These are phyloP conservation scores for Emydocephalus ijimae DNA, from an alignment of 2,113 vertebrate genomes.

Conservation along the genomic window DNA sequence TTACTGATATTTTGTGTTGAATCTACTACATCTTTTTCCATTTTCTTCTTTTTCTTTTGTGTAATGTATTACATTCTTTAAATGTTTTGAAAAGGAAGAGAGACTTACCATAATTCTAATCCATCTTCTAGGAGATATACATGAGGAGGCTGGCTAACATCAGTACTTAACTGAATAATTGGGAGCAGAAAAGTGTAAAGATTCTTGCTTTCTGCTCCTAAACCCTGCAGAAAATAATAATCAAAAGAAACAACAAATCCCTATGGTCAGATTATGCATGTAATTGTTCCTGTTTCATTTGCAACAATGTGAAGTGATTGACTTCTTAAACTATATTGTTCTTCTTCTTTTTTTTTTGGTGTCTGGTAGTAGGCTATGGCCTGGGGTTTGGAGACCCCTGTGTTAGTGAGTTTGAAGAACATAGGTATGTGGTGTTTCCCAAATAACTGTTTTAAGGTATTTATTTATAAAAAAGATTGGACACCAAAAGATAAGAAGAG, in stretches of 20 bases:
- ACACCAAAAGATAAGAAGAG: neutral
- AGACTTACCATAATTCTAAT: conserved; percentile 90
- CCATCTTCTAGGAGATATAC: conserved; percentile 98
- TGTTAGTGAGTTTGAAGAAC: neutral
- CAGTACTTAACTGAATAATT: conserved; percentile 96
- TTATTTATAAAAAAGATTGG: neutral
- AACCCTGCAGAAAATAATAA: conserved; percentile 75
- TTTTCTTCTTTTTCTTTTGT: neutral
- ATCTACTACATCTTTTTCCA: neutral
- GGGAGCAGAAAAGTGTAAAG: conserved; percentile 96
- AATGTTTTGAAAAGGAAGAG: neutral
- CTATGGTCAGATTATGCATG: neutral
- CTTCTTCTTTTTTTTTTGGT: neutral
- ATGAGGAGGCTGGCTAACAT: conserved; percentile 95
- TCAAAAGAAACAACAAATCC: neutral
- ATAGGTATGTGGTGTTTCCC: neutral
- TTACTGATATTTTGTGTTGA: neutral
- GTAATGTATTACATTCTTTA: neutral
- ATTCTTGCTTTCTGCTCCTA: conserved; percentile 93
- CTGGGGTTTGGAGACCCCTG: neutral
- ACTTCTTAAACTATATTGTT: neutral
- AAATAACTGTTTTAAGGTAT: neutral
- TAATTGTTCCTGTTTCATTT: neutral
- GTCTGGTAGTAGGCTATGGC: neutral
- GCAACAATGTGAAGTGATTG: neutral